These are phyloP conservation scores for Chrysolina oricalcia DNA, from an alignment of 2,888 invertebrate genomes.

Conservation along the genomic window DNA sequence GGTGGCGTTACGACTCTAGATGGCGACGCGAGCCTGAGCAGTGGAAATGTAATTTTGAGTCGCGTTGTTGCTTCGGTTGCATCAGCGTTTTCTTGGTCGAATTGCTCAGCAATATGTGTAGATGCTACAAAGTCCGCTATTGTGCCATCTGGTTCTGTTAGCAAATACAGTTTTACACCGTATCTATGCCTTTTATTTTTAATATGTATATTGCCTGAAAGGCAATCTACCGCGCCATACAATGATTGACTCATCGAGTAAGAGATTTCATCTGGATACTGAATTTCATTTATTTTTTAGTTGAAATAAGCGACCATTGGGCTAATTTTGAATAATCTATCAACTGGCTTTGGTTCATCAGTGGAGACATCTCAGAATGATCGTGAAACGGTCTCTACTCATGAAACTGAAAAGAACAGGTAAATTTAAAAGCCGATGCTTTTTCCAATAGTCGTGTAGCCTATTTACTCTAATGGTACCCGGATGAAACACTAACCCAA, in stretches of 20 bases:
- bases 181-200: constrained; percentile 45
- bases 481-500: constrained; percentile 36
- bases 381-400: constrained; percentile 48
- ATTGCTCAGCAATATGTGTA: no score
- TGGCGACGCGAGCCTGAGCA: no score
- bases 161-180: constrained; percentile 46
- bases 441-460: constrained; percentile 44
- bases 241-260: constrained; percentile 38
- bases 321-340: constrained; percentile 57
- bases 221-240: constrained; percentile 1
- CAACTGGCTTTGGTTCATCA: constrained; percentile 19
- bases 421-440: constrained; percentile 43
- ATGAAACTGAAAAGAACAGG: constrained; percentile 37
- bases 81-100: no score
- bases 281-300: constrained; percentile 34
- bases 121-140: no score
- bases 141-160: no score
- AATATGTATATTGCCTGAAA: constrained; percentile 26
- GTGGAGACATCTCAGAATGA: constrained; percentile 45
- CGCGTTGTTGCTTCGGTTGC: no score
- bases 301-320: constrained; percentile 64
- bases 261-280: constrained; percentile 45
- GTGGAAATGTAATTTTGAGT: no score
- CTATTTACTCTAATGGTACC: constrained; percentile 37
- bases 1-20: no score